A percentile compares a stretch with the other conserved stretches of the same genome.
Evolutionary conservation across 2,797 vertebrate species (phyloP).

Genomic region (Acanthis flammea): DNA sequence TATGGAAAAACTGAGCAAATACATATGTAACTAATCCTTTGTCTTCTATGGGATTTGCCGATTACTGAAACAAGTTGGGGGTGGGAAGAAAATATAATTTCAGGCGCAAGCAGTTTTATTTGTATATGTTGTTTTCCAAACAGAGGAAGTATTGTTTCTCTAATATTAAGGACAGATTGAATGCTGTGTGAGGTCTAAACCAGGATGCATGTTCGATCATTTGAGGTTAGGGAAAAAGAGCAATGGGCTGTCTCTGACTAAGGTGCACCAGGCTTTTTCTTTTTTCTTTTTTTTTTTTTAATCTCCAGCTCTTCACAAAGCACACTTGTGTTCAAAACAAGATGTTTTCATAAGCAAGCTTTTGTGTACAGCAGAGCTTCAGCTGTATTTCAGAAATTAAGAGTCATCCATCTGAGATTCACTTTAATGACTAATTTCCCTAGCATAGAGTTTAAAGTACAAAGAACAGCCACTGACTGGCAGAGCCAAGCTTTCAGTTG

Average conservation of each 20-base stretch:
- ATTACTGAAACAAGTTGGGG: neutral
- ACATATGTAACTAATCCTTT: neutral
- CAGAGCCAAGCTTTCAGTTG: conserved; percentile 69
- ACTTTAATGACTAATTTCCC: conserved; percentile 64
- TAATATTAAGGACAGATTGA: conserved; percentile 19
- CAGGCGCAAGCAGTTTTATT: neutral
- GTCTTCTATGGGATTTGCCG: neutral
- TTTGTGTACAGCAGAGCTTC: neutral
- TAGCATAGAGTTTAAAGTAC: conserved; percentile 35
- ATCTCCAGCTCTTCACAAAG: conserved; percentile 15
- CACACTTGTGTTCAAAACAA: neutral
- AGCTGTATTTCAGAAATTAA: conserved; percentile 52
- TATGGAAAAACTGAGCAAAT: neutral
- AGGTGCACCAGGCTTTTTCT: neutral
- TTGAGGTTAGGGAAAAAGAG: neutral
- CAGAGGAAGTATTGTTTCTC: conserved; percentile 3
- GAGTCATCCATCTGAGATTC: conserved; percentile 32
- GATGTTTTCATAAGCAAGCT: conserved; percentile 1
- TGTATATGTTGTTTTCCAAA: neutral
- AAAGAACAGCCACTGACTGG: conserved; percentile 32
- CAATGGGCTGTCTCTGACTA: neutral
- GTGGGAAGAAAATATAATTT: neutral
- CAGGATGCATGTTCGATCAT: neutral
- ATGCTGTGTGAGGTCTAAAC: neutral
- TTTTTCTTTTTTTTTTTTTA: neutral